phyloP scores from a whole-genome alignment of 2,797 vertebrate genomes.

The Gallinago solitaria region DNA sequence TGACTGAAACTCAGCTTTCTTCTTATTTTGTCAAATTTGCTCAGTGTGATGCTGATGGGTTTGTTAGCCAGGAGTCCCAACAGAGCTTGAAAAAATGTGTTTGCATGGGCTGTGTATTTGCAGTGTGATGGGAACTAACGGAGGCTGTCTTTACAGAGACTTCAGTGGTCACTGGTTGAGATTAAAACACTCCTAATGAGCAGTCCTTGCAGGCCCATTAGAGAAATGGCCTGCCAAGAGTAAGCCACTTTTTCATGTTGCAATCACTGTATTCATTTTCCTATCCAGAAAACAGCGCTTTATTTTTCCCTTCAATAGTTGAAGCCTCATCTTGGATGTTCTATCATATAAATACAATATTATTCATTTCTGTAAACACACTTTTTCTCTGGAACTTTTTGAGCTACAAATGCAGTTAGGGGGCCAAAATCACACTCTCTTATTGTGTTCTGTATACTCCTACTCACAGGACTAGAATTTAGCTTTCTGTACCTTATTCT shows the following conservation, averaged over 20 bases:
- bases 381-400: not conserved
- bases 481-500: not conserved
- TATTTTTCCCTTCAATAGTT: not conserved
- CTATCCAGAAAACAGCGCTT: not conserved
- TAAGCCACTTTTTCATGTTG: not conserved
- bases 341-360: not conserved
- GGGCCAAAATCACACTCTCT: not conserved
- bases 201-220: not conserved
- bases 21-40: conserved; percentile 11
- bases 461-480: not conserved
- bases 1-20: not conserved
- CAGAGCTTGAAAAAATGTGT: not conserved
- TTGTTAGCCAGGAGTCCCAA: not conserved
- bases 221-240: not conserved
- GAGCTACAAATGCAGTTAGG: not conserved
- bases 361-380: not conserved
- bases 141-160: not conserved
- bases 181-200: not conserved
- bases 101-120: not conserved
- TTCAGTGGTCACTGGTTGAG: not conserved
- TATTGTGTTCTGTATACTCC: not conserved
- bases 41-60: not conserved
- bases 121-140: not conserved
- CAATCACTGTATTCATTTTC: not conserved
- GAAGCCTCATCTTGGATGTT: not conserved